Conservation (phyloP, 2,888 invertebrate species). For the Ecliptopera silaceata region DNA sequence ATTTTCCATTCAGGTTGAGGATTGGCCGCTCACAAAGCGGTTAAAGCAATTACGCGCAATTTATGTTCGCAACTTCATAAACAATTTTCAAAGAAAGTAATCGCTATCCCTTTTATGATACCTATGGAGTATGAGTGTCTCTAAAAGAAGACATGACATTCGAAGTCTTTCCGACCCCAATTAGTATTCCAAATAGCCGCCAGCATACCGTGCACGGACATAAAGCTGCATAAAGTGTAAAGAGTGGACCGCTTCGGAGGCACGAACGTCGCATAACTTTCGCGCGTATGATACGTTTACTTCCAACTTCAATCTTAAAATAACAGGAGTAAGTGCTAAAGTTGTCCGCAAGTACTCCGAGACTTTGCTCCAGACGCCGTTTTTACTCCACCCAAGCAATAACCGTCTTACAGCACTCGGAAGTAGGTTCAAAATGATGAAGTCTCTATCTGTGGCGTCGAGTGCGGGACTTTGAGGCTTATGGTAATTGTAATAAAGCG, state of each 20-base stretch:
- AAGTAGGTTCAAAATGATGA: constrained; percentile 82
- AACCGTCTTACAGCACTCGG: constrained; percentile 77
- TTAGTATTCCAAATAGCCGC: constrained; percentile 82
- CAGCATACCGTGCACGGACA: constrained; percentile 79
- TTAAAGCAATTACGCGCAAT: constrained; percentile 41
- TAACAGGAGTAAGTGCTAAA: constrained; percentile 66
- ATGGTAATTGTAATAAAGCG: constrained; percentile 84
- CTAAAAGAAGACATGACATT: constrained; percentile 59
- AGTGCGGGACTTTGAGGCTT: constrained; percentile 83
- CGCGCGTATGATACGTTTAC: constrained; percentile 53
- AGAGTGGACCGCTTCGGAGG: constrained; percentile 77
- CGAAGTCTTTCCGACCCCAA: constrained; percentile 69
- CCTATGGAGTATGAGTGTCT: constrained; percentile 34
- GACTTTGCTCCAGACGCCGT: constrained; percentile 71
- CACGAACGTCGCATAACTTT: constrained; percentile 80
- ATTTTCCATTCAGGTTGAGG: constrained; percentile 73
- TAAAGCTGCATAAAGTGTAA: constrained; percentile 69
- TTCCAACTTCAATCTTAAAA: constrained; percentile 69
- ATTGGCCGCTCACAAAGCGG: constrained; percentile 50
- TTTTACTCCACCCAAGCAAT: constrained; percentile 81
- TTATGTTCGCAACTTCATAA: constrained; percentile 34
- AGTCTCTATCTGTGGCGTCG: constrained; percentile 66
- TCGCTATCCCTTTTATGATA: constrained; percentile 27
- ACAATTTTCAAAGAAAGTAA: constrained; percentile 29
- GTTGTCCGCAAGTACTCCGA: constrained; percentile 59